Evolutionary conservation across 2,113 vertebrate genomes (phyloP).

Genomic region (Dipodomys spectabilis): DNA sequence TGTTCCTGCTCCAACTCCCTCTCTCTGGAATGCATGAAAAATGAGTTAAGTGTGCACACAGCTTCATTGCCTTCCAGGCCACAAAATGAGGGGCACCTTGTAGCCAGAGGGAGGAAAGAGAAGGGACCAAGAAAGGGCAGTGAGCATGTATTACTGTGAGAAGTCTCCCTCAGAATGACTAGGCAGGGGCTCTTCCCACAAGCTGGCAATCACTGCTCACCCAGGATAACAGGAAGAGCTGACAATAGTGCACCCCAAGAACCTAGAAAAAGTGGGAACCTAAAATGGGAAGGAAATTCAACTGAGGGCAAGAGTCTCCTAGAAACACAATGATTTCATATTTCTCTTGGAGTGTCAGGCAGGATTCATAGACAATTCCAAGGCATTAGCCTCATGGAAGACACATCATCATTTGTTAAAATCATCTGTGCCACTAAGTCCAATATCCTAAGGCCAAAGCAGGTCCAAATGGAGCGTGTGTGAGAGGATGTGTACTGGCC

Average conservation of each 20-base stretch:
- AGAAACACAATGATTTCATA: background rate
- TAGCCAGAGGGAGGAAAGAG: background rate
- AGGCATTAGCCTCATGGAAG: background rate
- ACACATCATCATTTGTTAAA: background rate
- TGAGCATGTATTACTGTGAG: background rate
- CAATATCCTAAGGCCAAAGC: background rate
- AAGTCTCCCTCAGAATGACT: background rate
- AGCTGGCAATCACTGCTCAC: background rate
- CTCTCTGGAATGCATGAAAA: conserved; percentile 80
- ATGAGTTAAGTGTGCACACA: conserved; percentile 58
- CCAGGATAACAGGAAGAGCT: background rate
- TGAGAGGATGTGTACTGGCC: background rate
- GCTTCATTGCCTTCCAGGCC: conserved; percentile 46
- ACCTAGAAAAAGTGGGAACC: background rate
- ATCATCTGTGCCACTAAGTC: background rate
- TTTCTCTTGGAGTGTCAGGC: background rate
- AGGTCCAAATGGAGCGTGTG: no score
- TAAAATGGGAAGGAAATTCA: background rate
- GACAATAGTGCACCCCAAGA: background rate
- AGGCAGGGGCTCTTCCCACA: background rate
- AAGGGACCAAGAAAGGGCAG: background rate
- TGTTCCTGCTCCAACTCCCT: conserved; percentile 31
- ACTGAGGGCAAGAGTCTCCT: background rate
- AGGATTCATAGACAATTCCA: background rate
- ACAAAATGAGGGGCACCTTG: background rate